A percentile compares a stretch with the other conserved stretches of the same genome.
phyloP scores from a whole-genome alignment of 2,797 vertebrate species.

The Microctenopoma stevenorrisi region DNA sequence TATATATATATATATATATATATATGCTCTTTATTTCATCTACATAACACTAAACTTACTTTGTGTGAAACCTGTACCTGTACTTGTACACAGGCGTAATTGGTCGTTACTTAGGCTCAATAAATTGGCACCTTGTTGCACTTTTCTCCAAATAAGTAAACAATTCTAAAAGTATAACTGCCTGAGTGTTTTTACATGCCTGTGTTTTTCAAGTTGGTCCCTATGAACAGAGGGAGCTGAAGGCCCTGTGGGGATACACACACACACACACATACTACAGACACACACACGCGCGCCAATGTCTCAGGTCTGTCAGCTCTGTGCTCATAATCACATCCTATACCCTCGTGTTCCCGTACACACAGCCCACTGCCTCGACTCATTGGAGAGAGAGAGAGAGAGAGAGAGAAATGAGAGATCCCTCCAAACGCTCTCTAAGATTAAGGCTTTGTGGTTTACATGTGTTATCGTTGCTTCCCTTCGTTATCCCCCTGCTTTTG shows the following conservation, averaged over 20 bases:
- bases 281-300: conserved; percentile 45
- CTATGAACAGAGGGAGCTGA: conserved; percentile 61
- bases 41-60: conserved; percentile 25
- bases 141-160: conserved; percentile 67
- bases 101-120: conserved; percentile 39
- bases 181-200: conserved; percentile 47
- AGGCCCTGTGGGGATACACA: conserved; percentile 63
- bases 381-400: conserved; percentile 55
- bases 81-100: conserved; percentile 47
- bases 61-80: conserved; percentile 7
- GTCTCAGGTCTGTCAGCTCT: conserved; percentile 70
- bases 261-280: conserved; percentile 42
- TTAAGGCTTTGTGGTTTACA: conserved; percentile 83
- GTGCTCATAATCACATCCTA: conserved; percentile 78
- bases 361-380: conserved; percentile 63
- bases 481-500: conserved; percentile 78
- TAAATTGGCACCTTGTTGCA: conserved; percentile 60
- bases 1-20: too few species aligned
- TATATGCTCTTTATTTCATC: too few species aligned
- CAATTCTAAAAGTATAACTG: conserved; percentile 63
- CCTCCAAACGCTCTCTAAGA: conserved; percentile 79
- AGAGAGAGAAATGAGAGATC: conserved; percentile 69
- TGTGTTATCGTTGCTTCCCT: conserved; percentile 79
- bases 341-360: conserved; percentile 65
- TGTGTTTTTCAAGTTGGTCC: conserved; percentile 63